Evolutionary conservation across 2,888 invertebrate genomes (phyloP).

Genomic region (Hofmannophila pseudospretella): DNA sequence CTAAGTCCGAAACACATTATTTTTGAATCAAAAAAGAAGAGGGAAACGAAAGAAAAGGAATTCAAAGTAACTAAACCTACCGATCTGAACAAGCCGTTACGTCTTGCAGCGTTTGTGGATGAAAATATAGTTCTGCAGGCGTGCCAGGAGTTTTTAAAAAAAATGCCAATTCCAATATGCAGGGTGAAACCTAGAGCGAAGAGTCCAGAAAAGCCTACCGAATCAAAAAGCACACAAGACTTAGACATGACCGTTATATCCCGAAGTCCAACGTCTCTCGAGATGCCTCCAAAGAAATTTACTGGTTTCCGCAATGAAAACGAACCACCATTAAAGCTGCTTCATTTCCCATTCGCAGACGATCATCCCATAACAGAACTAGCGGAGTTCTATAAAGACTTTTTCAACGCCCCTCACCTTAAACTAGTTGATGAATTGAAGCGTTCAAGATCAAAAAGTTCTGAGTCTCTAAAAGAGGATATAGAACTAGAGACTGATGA

Average conservation of each 20-base stretch:
- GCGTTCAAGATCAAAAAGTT: constrained; percentile 25
- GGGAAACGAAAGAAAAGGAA: constrained; percentile 57
- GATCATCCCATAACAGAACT: constrained; percentile 84
- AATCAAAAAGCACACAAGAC: constrained; percentile 59
- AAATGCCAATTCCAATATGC: constrained; percentile 54
- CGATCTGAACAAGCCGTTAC: constrained; percentile 84
- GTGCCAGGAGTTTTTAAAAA: constrained; percentile 54
- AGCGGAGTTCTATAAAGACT: constrained; percentile 88
- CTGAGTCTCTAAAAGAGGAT: constrained; percentile 36
- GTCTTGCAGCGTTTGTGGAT: constrained; percentile 87
- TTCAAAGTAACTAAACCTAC: constrained; percentile 49
- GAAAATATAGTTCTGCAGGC: constrained; percentile 48
- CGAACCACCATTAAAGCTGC: constrained; percentile 82
- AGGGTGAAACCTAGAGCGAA: constrained; percentile 58
- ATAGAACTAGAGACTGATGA: constrained; percentile 65
- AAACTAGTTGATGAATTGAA: constrained; percentile 46
- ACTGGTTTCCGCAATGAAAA: constrained; percentile 63
- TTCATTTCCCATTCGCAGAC: constrained; percentile 88
- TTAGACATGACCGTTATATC: constrained; percentile 41
- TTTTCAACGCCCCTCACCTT: constrained; percentile 82
- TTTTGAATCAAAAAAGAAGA: constrained; percentile 79
- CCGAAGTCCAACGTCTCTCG: constrained; percentile 58
- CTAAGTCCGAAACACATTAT: constrained; percentile 82
- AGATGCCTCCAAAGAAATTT: constrained; percentile 65
- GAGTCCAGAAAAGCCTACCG: constrained; percentile 24